These are phyloP conservation scores for Lasioglossum pauxillum DNA, from an alignment of 2,888 invertebrate genomes.

Conservation along the genomic window DNA sequence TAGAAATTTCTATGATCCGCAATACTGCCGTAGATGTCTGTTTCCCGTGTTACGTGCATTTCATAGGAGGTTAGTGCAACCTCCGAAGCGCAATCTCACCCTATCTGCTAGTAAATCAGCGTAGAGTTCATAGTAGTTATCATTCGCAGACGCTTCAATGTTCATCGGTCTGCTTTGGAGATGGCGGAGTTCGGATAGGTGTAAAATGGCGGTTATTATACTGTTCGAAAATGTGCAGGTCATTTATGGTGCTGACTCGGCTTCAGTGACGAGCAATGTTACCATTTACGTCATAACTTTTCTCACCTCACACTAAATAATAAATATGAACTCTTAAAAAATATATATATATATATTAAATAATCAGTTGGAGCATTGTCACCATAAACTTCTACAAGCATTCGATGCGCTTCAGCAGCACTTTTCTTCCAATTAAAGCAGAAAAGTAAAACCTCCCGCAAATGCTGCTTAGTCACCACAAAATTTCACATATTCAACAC, in stretches of 20 bases:
- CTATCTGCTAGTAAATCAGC: constrained; percentile 69
- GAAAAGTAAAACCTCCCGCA: too few relatives aligned
- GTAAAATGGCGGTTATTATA: constrained; percentile 24
- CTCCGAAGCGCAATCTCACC: constrained; percentile 69
- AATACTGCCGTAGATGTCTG: neutral
- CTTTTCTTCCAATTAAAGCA: too few relatives aligned
- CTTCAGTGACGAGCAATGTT: neutral
- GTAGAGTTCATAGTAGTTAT: constrained; percentile 60
- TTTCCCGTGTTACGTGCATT: constrained; percentile 27
- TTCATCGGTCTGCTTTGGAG: constrained; percentile 23
- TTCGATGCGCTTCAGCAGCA: too few relatives aligned
- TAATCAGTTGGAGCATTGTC: too few relatives aligned
- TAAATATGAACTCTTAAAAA: too few relatives aligned
- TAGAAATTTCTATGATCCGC: constrained; percentile 22
- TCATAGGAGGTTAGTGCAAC: constrained; percentile 41
- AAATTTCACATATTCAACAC: too few relatives aligned
- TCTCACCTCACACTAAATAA: too few relatives aligned
- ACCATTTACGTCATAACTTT: neutral
- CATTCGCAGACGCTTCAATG: constrained; percentile 52
- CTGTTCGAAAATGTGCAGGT: constrained; percentile 11
- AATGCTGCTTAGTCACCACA: too few relatives aligned
- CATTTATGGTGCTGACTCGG: neutral
- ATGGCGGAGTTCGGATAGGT: constrained; percentile 18
- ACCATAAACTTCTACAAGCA: too few relatives aligned
- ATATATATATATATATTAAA: too few relatives aligned